These are phyloP conservation scores for Verasper variegatus DNA, from an alignment of 2,113 vertebrate species.

Conservation along the genomic window DNA sequence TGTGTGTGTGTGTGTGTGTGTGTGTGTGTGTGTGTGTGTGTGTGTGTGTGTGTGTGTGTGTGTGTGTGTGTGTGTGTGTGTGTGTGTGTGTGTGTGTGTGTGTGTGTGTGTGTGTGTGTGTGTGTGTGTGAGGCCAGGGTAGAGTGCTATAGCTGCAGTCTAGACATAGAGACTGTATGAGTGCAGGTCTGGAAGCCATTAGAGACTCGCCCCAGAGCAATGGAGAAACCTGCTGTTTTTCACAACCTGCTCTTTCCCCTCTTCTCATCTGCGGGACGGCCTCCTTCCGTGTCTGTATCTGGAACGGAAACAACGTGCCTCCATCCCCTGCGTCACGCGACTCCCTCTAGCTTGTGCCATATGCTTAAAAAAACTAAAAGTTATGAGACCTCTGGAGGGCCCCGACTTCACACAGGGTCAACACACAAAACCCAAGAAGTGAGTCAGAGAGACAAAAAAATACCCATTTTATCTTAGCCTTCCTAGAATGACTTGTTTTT, in stretches of 20 bases:
- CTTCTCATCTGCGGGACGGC: slow-evolving; percentile 38
- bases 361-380: slow-evolving; percentile 41
- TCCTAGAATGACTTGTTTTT: background rate
- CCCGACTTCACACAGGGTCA: slow-evolving; percentile 2
- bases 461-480: background rate
- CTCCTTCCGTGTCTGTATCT: slow-evolving; percentile 55
- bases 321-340: slow-evolving; percentile 27
- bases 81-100: no score
- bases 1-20: background rate
- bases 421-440: slow-evolving; percentile 22
- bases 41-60: no score
- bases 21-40: no score
- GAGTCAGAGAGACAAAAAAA: slow-evolving; percentile 33
- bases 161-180: slow-evolving; percentile 37
- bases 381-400: background rate
- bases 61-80: no score
- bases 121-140: slow-evolving; percentile 14
- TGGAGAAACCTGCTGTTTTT: slow-evolving; percentile 79
- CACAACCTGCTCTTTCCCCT: slow-evolving; percentile 63
- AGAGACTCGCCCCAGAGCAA: slow-evolving; percentile 75
- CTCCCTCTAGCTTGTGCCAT: slow-evolving; percentile 26
- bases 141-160: slow-evolving; percentile 50
- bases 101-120: background rate
- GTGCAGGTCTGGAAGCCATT: slow-evolving; percentile 80
- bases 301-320: slow-evolving; percentile 47